Percentiles rank a stretch among this genome's conserved stretches.
Evolutionary conservation across 1,140 invertebrate species (phyloP).

Genomic region (Chrysoperla carnea): DNA sequence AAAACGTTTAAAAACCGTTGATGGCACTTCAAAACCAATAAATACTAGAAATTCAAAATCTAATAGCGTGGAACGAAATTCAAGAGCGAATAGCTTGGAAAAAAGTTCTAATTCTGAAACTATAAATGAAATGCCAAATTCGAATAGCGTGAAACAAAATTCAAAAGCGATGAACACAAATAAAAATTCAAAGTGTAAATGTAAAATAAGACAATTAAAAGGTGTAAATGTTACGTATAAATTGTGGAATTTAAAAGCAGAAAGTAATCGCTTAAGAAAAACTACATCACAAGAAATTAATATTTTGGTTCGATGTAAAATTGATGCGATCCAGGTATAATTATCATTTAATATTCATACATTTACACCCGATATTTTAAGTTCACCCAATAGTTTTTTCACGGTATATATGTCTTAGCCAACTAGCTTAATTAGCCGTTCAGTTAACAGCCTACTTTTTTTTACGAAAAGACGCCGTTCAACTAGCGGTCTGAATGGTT

Average conservation of each 20-base stretch:
- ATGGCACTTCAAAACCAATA: no score
- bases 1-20: no score
- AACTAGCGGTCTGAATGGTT: no score
- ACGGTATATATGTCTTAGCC: no score
- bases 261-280: conserved; percentile 16
- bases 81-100: neutral
- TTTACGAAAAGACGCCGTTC: no score
- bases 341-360: conserved; percentile 1
- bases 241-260: conserved; percentile 23
- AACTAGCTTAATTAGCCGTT: no score
- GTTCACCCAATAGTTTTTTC: no score
- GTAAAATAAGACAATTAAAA: conserved; percentile 2
- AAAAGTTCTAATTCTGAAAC: neutral
- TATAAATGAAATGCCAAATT: neutral
- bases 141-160: neutral
- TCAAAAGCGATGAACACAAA: neutral
- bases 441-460: no score
- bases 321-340: conserved; percentile 23
- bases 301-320: conserved; percentile 24
- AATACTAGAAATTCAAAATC: no score
- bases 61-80: no score
- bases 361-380: no score
- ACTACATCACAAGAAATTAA: conserved; percentile 18
- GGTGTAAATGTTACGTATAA: conserved; percentile 21
- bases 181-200: neutral